Conservation (phyloP, 2,888 invertebrate genomes). For the Scaptodrosophila latifasciaeformis region DNA sequence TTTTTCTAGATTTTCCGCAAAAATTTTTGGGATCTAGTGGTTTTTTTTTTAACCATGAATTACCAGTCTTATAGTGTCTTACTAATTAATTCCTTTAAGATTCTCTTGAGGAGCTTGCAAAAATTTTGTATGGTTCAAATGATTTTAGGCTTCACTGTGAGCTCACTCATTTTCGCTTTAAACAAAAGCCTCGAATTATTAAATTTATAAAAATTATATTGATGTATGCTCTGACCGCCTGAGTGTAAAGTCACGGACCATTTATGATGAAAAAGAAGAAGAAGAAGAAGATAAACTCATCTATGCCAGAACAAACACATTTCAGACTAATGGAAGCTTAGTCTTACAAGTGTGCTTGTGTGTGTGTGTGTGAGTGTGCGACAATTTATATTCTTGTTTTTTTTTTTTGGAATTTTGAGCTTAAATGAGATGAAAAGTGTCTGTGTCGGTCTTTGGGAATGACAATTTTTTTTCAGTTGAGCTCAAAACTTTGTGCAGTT, state of each 20-base stretch:
- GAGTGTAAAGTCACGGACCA: no score
- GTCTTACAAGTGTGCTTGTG: conserved; percentile 14
- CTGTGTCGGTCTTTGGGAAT: conserved; percentile 27
- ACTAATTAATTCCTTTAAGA: no score
- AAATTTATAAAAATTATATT: conserved; percentile 65
- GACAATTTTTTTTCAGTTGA: conserved; percentile 51
- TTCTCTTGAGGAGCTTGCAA: no score
- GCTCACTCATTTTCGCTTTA: conserved; percentile 53
- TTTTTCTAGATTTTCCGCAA: no score
- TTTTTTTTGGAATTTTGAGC: conserved; percentile 51
- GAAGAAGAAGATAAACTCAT: no score
- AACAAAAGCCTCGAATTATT: conserved; percentile 48
- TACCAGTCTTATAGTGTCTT: no score
- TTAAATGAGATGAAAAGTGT: conserved; percentile 39
- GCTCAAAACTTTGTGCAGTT: conserved; percentile 44
- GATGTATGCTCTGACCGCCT: conserved; percentile 59
- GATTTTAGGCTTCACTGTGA: no score
- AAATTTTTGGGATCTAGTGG: no score
- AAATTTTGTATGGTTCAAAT: no score
- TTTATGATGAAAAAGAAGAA: no score
- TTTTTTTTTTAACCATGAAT: no score
- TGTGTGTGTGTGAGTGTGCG: conserved; percentile 41
- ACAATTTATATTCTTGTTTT: no score
- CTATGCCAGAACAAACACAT: conserved; percentile 15
- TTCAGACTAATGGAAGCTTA: conserved; percentile 30